Conservation (phyloP, 2,888 invertebrate genomes). For the Pomacea canaliculata region DNA sequence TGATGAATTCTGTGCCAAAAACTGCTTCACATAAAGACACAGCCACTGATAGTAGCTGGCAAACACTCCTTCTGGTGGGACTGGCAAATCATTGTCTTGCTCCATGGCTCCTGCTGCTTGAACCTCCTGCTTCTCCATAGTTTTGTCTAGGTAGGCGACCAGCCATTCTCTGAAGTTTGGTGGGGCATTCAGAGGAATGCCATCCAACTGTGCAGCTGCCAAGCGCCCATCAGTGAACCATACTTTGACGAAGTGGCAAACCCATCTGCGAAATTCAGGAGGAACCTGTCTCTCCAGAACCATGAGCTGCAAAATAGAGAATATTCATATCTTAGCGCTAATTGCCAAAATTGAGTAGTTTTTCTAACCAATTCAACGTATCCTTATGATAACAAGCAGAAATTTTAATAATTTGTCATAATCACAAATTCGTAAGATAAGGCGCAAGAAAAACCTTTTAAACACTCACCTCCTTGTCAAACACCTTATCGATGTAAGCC, state of each 20-base stretch:
- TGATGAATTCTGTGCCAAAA: not conserved
- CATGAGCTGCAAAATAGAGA: slow-evolving; percentile 1
- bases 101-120: not conserved
- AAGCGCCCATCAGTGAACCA: slow-evolving; percentile 5
- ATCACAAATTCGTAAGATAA: too few relatives aligned
- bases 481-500: not conserved
- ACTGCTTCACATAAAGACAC: slow-evolving; percentile 1
- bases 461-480: not conserved
- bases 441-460: too few relatives aligned
- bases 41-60: slow-evolving; percentile 15
- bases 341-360: too few relatives aligned
- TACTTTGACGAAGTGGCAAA: slow-evolving; percentile 8
- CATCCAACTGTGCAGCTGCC: not conserved
- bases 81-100: not conserved
- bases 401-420: too few relatives aligned
- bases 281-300: slow-evolving; percentile 10
- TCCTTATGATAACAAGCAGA: too few relatives aligned
- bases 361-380: too few relatives aligned
- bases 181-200: not conserved
- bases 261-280: slow-evolving; percentile 6
- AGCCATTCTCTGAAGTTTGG: slow-evolving; percentile 15
- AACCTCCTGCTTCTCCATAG: not conserved
- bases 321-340: too few relatives aligned
- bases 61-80: not conserved
- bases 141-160: not conserved